Base-by-base conservation (phyloP, 2,797 vertebrate species). In the Phalloptychus januarius region DNA sequence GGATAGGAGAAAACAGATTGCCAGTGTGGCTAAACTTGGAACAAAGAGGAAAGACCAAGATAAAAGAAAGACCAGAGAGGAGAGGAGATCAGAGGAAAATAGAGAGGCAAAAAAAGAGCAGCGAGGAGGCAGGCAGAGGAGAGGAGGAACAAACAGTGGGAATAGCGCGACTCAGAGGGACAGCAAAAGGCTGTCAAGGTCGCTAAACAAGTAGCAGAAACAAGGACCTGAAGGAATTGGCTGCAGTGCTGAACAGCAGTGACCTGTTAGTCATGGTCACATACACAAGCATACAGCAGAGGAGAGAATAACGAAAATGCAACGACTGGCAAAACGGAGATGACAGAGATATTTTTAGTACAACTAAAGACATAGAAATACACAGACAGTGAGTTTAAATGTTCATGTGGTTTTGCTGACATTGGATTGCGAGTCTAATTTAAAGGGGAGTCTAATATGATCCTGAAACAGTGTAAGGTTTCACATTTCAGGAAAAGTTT, bases 201-300 rank as follows among this genome's bases (percentile, higher is more conserved):
- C 91, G 77, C 93, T 88, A 93, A 93, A 92, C 93, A 92, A 91
- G 92, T 89, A 82, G 92, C 87, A 86, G 90, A 87, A 87, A 91
- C 79, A 83, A 89, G 88, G 90, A 93, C 91, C 92, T 94, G 80
- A 90, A 93, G 92, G 93, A 92, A 94, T 91, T 92, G 90, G 90
- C 91, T 89, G 90, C 91, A 90, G 87, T 8, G 90, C 87, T 77
- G 85, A 88, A 79, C 93, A 91, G 89, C 89, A 91, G 86, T 90
- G 91, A 93, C 93, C 93, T 87, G 91, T 94, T 94, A 94, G 93
- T 94, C 93, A 94, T 92, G 91, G 90, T 90, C 90, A 83, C 84
- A 89, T 85, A 85, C 87, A 89, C 88, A 89, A 71, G 81, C 78
- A 90, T 81, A 87, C 77, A 90, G 75, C 74, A 63, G 75, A 72